Evolutionary conservation across 2,113 vertebrate genomes (phyloP).

Genomic region (Leucoraja erinaceus): DNA sequence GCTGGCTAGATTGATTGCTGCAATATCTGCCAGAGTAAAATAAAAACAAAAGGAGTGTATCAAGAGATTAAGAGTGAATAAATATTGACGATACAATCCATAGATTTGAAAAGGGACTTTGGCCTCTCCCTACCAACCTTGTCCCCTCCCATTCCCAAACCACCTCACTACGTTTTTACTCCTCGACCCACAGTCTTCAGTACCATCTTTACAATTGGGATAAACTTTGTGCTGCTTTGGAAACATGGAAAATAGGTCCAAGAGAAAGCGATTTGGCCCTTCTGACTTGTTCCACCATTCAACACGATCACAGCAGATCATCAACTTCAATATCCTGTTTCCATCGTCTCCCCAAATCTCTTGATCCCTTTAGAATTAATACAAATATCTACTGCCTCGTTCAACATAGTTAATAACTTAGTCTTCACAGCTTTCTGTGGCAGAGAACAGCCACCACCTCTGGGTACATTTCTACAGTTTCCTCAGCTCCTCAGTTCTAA

Average conservation of each 20-base stretch:
- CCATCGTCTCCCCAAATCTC: too few relatives aligned
- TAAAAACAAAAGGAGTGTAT: background rate
- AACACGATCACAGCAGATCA: too few relatives aligned
- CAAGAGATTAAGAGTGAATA: background rate
- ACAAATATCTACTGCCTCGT: too few relatives aligned
- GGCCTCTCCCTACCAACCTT: background rate
- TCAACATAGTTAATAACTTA: too few relatives aligned
- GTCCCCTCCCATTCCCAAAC: too few relatives aligned
- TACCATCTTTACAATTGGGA: background rate
- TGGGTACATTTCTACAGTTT: too few relatives aligned
- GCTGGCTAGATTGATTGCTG: background rate
- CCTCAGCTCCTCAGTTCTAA: too few relatives aligned
- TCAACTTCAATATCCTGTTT: too few relatives aligned
- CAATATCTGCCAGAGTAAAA: background rate
- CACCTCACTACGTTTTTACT: background rate
- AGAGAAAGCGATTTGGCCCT: background rate
- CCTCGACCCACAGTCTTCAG: background rate
- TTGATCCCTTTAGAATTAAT: too few relatives aligned
- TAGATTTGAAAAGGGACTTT: background rate
- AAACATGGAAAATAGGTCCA: background rate
- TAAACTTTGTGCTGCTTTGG: background rate
- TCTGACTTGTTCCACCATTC: background rate
- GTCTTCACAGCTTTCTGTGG: too few relatives aligned
- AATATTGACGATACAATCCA: background rate
- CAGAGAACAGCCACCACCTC: too few relatives aligned